Base-by-base conservation (phyloP, 2,797 vertebrate species). In the Paguma larvata region DNA sequence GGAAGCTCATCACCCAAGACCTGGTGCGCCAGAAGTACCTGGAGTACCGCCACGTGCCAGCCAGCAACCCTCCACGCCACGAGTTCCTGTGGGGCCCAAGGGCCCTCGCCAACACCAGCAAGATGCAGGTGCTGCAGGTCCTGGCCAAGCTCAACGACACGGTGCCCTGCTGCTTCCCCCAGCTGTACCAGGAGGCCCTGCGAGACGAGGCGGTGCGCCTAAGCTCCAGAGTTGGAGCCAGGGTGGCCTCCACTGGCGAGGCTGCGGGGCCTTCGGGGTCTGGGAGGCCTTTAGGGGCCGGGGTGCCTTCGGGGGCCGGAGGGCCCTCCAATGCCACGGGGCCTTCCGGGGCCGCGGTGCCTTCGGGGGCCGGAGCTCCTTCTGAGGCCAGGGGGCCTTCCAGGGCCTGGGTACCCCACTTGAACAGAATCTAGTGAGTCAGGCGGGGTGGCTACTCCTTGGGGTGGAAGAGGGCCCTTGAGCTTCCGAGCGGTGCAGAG, bases 101-200 rank as follows among this genome's bases (percentile, higher is more conserved):
- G 13, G 80, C 75, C 10, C 3, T 32, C 7, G 18, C 2, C 10
- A 79, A 97, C 72, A 93, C 30, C 44, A 90, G 2, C 7, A 96
- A 96, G 53, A 94, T 97, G 86, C 63, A 86, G 46, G 75, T 79
- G 5, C 68, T 96, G 5, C 27, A 95, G 19, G 13, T 70, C 63
- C 10, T 95, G 73, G 82, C 80, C 46, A 96, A 80, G 79, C 2
- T 95, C n/a, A 75, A 5, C 15, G 2, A 30, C 27, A n/a, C 2
- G 0, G 0, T 30, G 6, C 80, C 53, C 6, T 46, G 5, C 34
- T 16, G 27, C 85, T 97, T 67, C 32, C 46, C n/a, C 3, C 0
- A 0, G 14, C 70, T 84, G 1, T 95, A 41, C n/a, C 12, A n/a
- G 0, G 56, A 96, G 21, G 86, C 83, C 80, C 46, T 92, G 82